phyloP scores from a whole-genome alignment of 37 sponge, comb jelly and placozoan species.

The Haliclona indistincta region DNA sequence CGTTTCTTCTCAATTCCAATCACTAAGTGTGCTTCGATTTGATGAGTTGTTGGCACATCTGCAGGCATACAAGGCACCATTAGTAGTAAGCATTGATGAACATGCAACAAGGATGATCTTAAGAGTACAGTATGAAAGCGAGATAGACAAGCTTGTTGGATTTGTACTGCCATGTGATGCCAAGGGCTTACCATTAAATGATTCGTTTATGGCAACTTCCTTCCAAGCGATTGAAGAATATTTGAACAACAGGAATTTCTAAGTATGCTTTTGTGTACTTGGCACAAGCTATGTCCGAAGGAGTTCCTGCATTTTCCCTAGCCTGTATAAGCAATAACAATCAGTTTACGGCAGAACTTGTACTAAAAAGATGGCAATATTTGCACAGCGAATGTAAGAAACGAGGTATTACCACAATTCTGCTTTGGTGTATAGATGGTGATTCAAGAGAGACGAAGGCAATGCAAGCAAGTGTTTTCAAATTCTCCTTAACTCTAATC shows the following conservation, averaged over 20 bases:
- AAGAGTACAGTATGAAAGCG: conserved; percentile 23
- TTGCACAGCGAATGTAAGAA: too few relatives aligned
- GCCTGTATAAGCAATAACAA: too few relatives aligned
- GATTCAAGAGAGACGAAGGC: too few relatives aligned
- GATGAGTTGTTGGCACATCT: conserved; percentile 24
- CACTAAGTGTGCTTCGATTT: conserved; percentile 15
- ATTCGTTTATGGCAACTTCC: conserved; percentile 6
- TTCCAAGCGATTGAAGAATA: conserved; percentile 8
- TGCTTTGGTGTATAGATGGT: too few relatives aligned
- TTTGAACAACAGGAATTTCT: background rate
- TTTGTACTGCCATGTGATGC: conserved; percentile 33
- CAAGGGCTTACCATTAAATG: conserved; percentile 15
- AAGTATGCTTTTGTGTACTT: conserved; percentile 30
- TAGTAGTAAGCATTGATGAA: conserved; percentile 3
- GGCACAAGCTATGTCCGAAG: conserved; percentile 15
- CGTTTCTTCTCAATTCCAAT: conserved; percentile 1
- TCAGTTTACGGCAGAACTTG: too few relatives aligned
- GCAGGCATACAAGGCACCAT: background rate
- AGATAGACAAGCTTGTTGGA: conserved; percentile 25
- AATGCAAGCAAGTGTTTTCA: too few relatives aligned
- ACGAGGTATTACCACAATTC: too few relatives aligned
- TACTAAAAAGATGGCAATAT: too few relatives aligned
- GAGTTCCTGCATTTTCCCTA: too few relatives aligned
- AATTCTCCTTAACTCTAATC: too few relatives aligned
- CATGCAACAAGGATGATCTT: conserved; percentile 24